Conservation (phyloP, 2,113 vertebrate species). For the Phylloscopus whistleri region DNA sequence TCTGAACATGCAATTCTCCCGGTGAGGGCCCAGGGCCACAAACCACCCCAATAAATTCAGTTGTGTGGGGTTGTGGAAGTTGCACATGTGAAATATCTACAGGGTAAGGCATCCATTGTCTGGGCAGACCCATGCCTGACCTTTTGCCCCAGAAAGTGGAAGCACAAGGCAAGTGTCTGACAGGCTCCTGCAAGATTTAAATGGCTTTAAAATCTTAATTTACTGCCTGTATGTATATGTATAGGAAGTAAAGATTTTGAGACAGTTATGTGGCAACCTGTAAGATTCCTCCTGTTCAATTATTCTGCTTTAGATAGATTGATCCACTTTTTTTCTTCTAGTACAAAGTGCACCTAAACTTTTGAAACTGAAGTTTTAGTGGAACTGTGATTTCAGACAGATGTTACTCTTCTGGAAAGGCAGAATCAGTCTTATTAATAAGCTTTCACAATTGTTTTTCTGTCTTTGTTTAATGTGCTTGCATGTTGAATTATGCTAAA, state of each 20-base stretch:
- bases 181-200: neutral
- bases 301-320: neutral
- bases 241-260: neutral
- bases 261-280: neutral
- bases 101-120: neutral
- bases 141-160: neutral
- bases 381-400: neutral
- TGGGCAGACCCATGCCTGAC: neutral
- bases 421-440: neutral
- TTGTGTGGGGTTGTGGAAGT: neutral
- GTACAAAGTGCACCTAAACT: neutral
- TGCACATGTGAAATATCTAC: neutral
- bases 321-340: neutral
- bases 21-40: neutral
- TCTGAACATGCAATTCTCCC: neutral
- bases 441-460: neutral
- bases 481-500: constrained; percentile 46
- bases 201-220: neutral
- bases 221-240: neutral
- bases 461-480: neutral
- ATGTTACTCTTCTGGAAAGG: neutral
- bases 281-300: neutral
- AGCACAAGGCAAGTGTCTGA: neutral
- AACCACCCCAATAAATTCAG: neutral
- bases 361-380: neutral